Evolutionary conservation across 2,797 vertebrate species (phyloP), one percentile per base, ranked within the genome.

Genomic region (Pipistrellus nathusii): DNA sequence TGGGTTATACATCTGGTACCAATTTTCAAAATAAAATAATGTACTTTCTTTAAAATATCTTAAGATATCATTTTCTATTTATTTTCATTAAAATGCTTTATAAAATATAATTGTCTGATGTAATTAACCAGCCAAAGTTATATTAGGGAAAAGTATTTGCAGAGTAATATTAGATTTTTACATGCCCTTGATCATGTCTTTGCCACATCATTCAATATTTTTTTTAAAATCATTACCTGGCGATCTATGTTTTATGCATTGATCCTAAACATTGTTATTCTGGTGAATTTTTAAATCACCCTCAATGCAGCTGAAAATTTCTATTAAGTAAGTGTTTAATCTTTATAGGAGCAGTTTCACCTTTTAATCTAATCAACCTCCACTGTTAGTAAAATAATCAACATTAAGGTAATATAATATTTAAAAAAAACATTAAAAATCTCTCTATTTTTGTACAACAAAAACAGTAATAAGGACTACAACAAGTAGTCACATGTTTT

Each of bases 31-130:
- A 64, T 48, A 55, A 76, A 90, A 78, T 13, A 46, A 57, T 13
- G 0, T 13, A 55, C 46, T 85, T 85, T 72, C 46, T 85, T 92
- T 17, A 71, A 86, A 91, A 53, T 3, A 12, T 35, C 46, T 44
- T 66, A 75, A 81, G n/a, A 85, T 72, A 41, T 30, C 57, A 69
- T 48, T 78, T 78, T 41, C 21, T 76, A 87, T 82, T 86, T 93
- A 62, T 90, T 94, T 81, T 12, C 17, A 76, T 30, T 88, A 38
- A n/a, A 44, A 85, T 59, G 1, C 1, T 81, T 32, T 66, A 90
- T 64, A 46, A 53, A 69, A 86, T 38, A 68, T 27, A 62, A 10
- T 73, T 69, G 64, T 84, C 46, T 86, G 15, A 6, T 77, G 5
- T 17, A 38, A 68, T 76, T 94, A 87, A 59, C 3, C 1, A 76